Base-by-base conservation (phyloP, 1,140 invertebrate species). In the Drosophila paulistorum region DNA sequence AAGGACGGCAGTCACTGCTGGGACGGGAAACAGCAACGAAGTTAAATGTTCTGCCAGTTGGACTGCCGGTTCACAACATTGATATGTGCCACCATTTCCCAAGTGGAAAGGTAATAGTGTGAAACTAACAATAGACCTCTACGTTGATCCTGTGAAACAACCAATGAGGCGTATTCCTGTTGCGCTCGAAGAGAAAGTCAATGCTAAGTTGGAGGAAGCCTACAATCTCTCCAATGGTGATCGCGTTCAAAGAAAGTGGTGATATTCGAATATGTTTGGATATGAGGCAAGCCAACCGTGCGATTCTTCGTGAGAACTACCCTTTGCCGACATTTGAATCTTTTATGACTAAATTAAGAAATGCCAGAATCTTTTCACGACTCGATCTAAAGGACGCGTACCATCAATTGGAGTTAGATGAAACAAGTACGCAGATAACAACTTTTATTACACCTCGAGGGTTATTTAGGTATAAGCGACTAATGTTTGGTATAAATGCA, bases 31-130 rank as follows among this genome's bases (percentile, higher is more conserved):
- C 30, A 30, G 30, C 30, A 30, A 30, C 30, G 30, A 42, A 42
- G 57, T 26, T 64, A 3, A 57, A 42, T 23, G 60, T 69, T 26
- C 57, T 69, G 11, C 62, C 55, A 57, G 35, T 69, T 33, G 59
- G 68, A 20, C 13, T 69, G 20, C 37, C 23, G 14, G 41, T 69
- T 30, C 39, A 63, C 41, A 30, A 39, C 62, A 39, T 69, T n/a
- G 33, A 69, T 23, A 54, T 41, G 23, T 61, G 14, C n/a, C n/a
- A n/a, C 45, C 14, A 48, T 48, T 48, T 48, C 14, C 45, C 13
- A 48, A 48, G 14, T 35, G 30, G 14, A 20, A 48, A 30, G 63
- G 35, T 37, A 37, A 11, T 37, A 11, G 35, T 37, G 42, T 45
- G n/a, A 45, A 45, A 45, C 42, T 6, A 14, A 45, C 14, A 7